Evolutionary conservation across 2,797 vertebrate genomes (phyloP), one percentile per base, ranked within the genome.

Genomic region (Sebastes matsubarae): DNA sequence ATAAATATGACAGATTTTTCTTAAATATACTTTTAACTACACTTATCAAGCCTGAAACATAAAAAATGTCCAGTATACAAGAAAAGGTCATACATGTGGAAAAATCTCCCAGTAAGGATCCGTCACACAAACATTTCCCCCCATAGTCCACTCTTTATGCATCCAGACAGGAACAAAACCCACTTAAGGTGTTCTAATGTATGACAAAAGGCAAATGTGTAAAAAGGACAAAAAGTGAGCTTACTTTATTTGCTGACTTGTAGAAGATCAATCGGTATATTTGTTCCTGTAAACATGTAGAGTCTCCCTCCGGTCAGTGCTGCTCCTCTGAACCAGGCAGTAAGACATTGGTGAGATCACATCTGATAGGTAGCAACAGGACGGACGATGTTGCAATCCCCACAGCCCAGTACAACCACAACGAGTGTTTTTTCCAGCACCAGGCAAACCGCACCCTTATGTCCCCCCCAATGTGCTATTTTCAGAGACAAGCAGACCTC

Each of bases 391-490:
- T 94, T 73, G 94, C 92, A 96, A 95, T 92, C 83, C 25, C 84
- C 79, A 24, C 57, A 36, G 77, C 42, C 69, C 73, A 67, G 69
- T 55, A 50, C 79, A 30, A 82, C 75, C 60, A 75, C 79, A 54
- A 75, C 22, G 29, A 36, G 50, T 94, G 89, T 94, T 95, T 95
- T 16, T 93, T 90, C 82, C 70, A 83, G 83, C 16, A n/a, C 73
- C 50, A 38, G 59, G 30, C 72, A 5, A 67, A 60, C n/a, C 2
- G 0, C 74, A 75, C 84, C 90, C 90, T 93, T 87, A 46, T 82
- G 75, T 92, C 93, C 69, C 86, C 66, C 71, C 36, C 69, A 68
- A 60, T 30, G 80, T 38, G 90, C 95, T 96, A 96, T 96, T 96
- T 96, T 94, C 81, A 92, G 95, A 92, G 75, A 75, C 46, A 16